phyloP scores from a whole-genome alignment of 2,113 vertebrate genomes.

The Indri indri region DNA sequence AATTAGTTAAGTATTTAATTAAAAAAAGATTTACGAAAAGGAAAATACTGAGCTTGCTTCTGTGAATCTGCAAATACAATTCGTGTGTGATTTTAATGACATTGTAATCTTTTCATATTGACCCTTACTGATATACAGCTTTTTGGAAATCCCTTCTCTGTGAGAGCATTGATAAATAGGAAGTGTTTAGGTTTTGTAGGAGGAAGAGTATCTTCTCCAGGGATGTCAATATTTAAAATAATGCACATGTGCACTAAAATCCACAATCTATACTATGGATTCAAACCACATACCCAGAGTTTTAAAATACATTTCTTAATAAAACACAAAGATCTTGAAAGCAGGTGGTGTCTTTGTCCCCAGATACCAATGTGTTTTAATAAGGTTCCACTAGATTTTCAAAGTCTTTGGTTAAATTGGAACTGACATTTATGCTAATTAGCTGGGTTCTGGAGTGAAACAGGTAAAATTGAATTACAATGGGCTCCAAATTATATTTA shows the following conservation, averaged over 20 bases:
- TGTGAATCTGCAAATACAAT: not conserved
- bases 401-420: constrained; percentile 53
- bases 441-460: not conserved
- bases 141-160: not conserved
- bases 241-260: not conserved
- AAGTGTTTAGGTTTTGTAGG: not conserved
- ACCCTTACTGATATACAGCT: not conserved
- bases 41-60: not conserved
- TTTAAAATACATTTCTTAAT: constrained; percentile 3
- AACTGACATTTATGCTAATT: constrained; percentile 62
- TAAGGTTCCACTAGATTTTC: constrained; percentile 55
- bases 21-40: constrained; percentile 8
- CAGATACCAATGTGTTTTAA: constrained; percentile 35
- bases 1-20: constrained; percentile 26
- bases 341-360: constrained; percentile 45
- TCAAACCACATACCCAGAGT: not conserved
- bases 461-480: constrained; percentile 18
- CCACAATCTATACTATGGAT: not conserved
- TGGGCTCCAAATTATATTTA: constrained; percentile 46
- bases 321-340: constrained; percentile 26
- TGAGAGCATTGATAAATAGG: not conserved
- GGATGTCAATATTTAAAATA: constrained; percentile 17
- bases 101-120: not conserved
- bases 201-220: not conserved
- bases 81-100: not conserved